phyloP scores from a whole-genome alignment of 2,113 vertebrate genomes.

The Galeopterus variegatus region DNA sequence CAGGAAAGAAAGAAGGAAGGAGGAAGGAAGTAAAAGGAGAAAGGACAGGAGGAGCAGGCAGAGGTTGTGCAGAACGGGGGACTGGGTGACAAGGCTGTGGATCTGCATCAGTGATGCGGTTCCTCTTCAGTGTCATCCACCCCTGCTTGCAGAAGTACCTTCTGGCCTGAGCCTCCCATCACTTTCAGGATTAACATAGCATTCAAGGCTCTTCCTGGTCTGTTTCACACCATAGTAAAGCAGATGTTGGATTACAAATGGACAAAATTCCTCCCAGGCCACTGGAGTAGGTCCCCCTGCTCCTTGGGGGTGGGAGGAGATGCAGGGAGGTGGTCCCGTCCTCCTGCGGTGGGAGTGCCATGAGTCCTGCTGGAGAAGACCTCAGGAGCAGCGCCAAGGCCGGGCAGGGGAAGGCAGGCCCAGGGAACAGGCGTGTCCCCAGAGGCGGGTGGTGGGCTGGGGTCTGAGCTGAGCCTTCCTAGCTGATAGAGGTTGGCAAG shows the following conservation, averaged over 20 bases:
- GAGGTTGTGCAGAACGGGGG: background rate
- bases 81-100: background rate
- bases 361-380: background rate
- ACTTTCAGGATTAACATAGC: too few relatives aligned
- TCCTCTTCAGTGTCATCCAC: background rate
- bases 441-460: too few relatives aligned
- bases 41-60: too few relatives aligned
- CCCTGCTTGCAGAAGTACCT: background rate
- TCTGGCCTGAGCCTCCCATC: background rate
- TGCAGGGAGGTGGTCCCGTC: background rate
- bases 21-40: accelerated
- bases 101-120: background rate
- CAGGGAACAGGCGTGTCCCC: background rate
- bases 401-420: background rate
- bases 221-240: background rate
- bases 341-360: background rate
- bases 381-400: accelerated
- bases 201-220: background rate
- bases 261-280: background rate
- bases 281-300: too few relatives aligned
- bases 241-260: background rate
- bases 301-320: background rate
- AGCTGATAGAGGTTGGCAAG: background rate
- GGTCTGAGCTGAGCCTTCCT: background rate
- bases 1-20: background rate